phyloP scores from a whole-genome alignment of 2,797 vertebrate species.

The Danio tinwini region DNA sequence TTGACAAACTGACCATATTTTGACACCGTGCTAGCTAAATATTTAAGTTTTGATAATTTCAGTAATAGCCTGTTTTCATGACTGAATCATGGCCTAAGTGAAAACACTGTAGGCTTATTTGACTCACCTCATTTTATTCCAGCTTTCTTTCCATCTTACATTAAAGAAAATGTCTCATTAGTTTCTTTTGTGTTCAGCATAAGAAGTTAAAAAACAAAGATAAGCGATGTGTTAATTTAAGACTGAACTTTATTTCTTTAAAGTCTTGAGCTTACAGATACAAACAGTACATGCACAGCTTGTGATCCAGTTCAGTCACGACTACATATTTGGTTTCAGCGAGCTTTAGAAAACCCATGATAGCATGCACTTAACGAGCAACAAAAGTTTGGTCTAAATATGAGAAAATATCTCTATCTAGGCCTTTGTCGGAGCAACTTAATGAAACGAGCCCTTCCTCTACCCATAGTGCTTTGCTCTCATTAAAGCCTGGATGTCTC shows the following conservation, averaged over 20 bases:
- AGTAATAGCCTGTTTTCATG: too few species aligned
- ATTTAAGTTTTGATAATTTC: too few species aligned
- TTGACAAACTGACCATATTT: too few species aligned
- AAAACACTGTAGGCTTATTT: neutral
- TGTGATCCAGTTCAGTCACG: neutral
- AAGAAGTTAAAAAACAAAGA: neutral
- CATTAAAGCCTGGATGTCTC: constrained; percentile 71
- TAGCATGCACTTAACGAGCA: neutral
- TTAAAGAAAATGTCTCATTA: neutral
- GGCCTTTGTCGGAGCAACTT: constrained; percentile 20
- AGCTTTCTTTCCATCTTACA: too few species aligned
- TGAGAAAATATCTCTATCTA: neutral
- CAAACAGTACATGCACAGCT: neutral
- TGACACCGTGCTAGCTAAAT: too few species aligned
- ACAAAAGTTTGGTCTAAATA: neutral
- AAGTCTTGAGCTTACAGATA: neutral
- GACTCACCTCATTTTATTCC: neutral
- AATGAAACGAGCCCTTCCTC: constrained; percentile 16
- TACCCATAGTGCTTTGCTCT: constrained; percentile 56
- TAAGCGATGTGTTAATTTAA: neutral
- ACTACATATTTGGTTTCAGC: neutral
- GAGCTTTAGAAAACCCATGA: neutral
- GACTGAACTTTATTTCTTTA: neutral
- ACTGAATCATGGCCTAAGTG: neutral
- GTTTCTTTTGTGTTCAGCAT: neutral